Evolutionary conservation across 1,140 invertebrate species (phyloP), one percentile per base, ranked within the genome.

Genomic region (Micrasema longulum): DNA sequence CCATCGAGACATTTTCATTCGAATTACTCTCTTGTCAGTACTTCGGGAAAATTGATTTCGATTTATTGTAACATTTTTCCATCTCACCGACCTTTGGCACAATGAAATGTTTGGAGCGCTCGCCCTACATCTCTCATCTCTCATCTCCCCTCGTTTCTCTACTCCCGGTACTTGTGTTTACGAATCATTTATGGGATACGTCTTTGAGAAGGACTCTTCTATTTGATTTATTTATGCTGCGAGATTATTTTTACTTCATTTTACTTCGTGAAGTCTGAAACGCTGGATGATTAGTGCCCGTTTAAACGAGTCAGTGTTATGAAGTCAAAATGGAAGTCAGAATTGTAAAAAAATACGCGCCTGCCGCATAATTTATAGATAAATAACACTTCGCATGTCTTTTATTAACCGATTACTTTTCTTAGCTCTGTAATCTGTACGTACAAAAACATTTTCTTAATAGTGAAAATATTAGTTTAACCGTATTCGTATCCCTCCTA

Each of bases 11-110:
- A 14, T 68, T 68, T 68, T 68, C 50, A 55, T 68, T 50, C 22
- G 65, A 55, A 55, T 55, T 45, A 55, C 18, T 55, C 52, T 55
- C 52, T 38, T 4, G 38, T 41, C 60, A 22, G 26, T 45, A 22
- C 38, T 63, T 20, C 22, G 43, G 12, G 31, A 68, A 68, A 31
- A 55, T 55, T 68, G 65, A 68, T 68, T 55, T 55, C 65, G 41
- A 53, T 68, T 68, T 68, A 68, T 55, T 68, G 65, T 68, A 41
- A 53, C 23, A 68, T 68, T 55, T 66, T 68, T 68, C 65, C 65
- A 68, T 55, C 65, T 55, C 31, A 35, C 35, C 52, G 65, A 38
- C 60, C 43, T 16, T 23, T 43, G 3, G 60, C 43, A 43, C 38
- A 45, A 63, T 63, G 26, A 63, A 63, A 63, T 60, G 31, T 60